Conservation (phyloP, 2,797 vertebrate species). For the Mus spretus region DNA sequence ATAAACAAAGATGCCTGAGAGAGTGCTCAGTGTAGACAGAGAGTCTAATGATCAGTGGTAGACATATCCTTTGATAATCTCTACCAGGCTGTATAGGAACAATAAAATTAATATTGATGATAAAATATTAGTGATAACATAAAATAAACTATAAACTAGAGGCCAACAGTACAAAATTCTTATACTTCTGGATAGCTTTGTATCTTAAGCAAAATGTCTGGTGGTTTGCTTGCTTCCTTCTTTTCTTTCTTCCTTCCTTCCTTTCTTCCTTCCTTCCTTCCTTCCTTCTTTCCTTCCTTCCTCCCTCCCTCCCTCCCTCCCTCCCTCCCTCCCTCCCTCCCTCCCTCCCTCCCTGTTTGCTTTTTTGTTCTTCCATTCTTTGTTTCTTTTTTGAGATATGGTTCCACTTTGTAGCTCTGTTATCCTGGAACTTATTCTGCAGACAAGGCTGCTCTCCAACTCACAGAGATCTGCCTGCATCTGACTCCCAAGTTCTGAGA, state of each 20-base stretch:
- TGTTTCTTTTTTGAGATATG: neutral
- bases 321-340: too few species aligned
- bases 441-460: neutral
- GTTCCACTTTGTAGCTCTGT: neutral
- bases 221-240: neutral
- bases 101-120: neutral
- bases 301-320: too few species aligned
- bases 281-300: too few species aligned
- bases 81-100: conserved; percentile 10
- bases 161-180: neutral
- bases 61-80: neutral
- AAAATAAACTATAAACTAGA: conserved; percentile 15
- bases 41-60: neutral
- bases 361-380: neutral
- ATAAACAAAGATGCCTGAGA: neutral
- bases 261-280: too few species aligned
- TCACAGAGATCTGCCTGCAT: neutral
- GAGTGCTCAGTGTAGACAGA: neutral
- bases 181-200: neutral
- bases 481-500: neutral
- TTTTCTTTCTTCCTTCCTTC: neutral
- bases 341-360: too few species aligned
- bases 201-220: neutral
- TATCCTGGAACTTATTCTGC: neutral
- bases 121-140: neutral